Conservation (phyloP, 1,140 invertebrate species). For the Sitophilus oryzae region DNA sequence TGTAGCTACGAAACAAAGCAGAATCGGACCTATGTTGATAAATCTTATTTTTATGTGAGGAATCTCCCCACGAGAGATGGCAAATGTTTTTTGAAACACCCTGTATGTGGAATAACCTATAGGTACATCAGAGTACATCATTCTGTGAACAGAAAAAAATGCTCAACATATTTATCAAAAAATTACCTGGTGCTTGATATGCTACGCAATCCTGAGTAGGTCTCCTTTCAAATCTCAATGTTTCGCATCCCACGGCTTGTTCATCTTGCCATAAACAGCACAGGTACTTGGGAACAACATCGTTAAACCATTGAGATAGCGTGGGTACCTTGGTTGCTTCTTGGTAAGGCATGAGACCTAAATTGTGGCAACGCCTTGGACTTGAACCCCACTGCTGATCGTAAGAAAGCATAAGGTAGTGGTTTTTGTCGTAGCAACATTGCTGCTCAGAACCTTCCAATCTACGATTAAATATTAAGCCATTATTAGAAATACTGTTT, state of each 20-base stretch:
- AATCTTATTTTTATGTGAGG: too few relatives aligned
- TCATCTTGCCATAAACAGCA: constrained; percentile 94
- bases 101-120: too few relatives aligned
- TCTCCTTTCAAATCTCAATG: constrained; percentile 84
- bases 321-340: constrained; percentile 88
- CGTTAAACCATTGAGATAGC: constrained; percentile 88
- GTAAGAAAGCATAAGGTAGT: constrained; percentile 85
- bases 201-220: constrained; percentile 92
- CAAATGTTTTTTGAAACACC: too few relatives aligned
- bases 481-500: too few relatives aligned
- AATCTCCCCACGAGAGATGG: too few relatives aligned
- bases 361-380: constrained; percentile 80
- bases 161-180: too few relatives aligned
- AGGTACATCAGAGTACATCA: too few relatives aligned
- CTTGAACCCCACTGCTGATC: constrained; percentile 93
- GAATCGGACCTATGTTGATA: too few relatives aligned
- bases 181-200: constrained; percentile 80
- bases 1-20: too few relatives aligned
- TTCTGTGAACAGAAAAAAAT: too few relatives aligned
- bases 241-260: constrained; percentile 87
- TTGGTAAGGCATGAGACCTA: constrained; percentile 85
- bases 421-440: constrained; percentile 92
- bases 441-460: constrained; percentile 89
- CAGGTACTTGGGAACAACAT: constrained; percentile 87
- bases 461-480: constrained; percentile 46